Evolutionary conservation across 2,888 invertebrate genomes (phyloP), one percentile per base, ranked within the genome.

Genomic region (Plagodis pulveraria): DNA sequence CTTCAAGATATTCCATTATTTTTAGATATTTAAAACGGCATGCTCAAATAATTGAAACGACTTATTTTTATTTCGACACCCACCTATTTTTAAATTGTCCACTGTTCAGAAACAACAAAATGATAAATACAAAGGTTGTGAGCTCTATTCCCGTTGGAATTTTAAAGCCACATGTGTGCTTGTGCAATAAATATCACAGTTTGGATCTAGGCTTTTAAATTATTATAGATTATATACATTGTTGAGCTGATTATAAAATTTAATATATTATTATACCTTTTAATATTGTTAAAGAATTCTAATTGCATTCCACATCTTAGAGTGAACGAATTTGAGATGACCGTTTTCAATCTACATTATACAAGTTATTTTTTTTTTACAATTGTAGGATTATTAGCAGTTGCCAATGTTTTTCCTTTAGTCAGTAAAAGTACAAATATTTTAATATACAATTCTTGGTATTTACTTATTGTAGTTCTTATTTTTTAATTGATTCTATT

Each of bases 351-450:
- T 91, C 91, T 91, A 91, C 90, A 91, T 91, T 91, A 87, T 92
- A 91, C 89, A 89, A 89, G 84, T 87, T 86, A 84, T 88, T 91
- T 90, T 88, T n/a, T 76, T 91, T 92, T 92, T 91, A 91, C 89
- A 88, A 87, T 86, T 83, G 84, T 92, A 92, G 89, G 89, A 87
- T 91, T 91, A 91, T 91, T 91, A 92, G 91, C 91, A 87, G 91
- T 90, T 91, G 91, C 92, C 91, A 91, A 92, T 91, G 90, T 91
- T 91, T 91, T 94, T 95, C 94, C 94, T 95, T 95, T 95, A 96
- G 95, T 95, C 95, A 95, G 95, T 95, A 95, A 94, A 95, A 96
- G 95, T 95, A 96, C 95, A 96, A 95, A 95, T 95, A 95, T 95
- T 95, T 94, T 91, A 94, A 93, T 93, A 94, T 93, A 93, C 90